Conservation (phyloP, 2,888 invertebrate species). For the Sylvicola cinctus region DNA sequence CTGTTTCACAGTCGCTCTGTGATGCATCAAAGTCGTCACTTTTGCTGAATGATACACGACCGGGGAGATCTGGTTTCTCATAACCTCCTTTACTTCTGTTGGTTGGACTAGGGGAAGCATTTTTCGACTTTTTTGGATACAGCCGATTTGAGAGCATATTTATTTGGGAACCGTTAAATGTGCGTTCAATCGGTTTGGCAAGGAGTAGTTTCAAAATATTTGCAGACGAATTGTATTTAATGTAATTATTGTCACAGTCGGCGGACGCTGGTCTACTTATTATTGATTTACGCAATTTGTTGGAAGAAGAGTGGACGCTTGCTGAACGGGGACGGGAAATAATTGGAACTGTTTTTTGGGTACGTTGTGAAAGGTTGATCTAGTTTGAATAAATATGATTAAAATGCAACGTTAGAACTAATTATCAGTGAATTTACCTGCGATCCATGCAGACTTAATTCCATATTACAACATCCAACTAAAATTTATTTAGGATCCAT, state of each 20-base stretch:
- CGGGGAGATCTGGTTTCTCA: slow-evolving; percentile 20
- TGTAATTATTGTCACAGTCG: slow-evolving; percentile 9
- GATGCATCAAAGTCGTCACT: slow-evolving; percentile 12
- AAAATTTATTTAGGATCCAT: background rate
- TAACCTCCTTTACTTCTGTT: background rate
- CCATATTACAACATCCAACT: slow-evolving; percentile 14
- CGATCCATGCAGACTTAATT: slow-evolving; percentile 24
- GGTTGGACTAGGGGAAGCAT: background rate
- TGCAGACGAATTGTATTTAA: slow-evolving; percentile 15
- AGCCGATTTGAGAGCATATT: too few relatives aligned
- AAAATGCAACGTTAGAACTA: slow-evolving; percentile 2
- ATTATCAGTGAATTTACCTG: slow-evolving; percentile 14
- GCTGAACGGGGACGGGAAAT: slow-evolving; percentile 16
- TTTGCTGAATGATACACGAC: slow-evolving; percentile 23
- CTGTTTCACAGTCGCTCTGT: background rate
- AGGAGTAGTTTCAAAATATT: slow-evolving; percentile 21
- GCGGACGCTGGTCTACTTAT: slow-evolving; percentile 20
- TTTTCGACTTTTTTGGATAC: too few relatives aligned
- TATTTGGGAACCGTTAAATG: slow-evolving; percentile 10
- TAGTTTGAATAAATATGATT: slow-evolving; percentile 9
- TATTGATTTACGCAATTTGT: too few relatives aligned
- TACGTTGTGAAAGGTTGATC: slow-evolving; percentile 24
- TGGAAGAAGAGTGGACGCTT: slow-evolving; percentile 2
- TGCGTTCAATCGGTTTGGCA: slow-evolving; percentile 26
- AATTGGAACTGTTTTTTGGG: slow-evolving; percentile 17